Percentiles rank a stretch among this genome's conserved stretches.
phyloP scores from a whole-genome alignment of 2,888 invertebrate species.

The Epinotia demarniana region DNA sequence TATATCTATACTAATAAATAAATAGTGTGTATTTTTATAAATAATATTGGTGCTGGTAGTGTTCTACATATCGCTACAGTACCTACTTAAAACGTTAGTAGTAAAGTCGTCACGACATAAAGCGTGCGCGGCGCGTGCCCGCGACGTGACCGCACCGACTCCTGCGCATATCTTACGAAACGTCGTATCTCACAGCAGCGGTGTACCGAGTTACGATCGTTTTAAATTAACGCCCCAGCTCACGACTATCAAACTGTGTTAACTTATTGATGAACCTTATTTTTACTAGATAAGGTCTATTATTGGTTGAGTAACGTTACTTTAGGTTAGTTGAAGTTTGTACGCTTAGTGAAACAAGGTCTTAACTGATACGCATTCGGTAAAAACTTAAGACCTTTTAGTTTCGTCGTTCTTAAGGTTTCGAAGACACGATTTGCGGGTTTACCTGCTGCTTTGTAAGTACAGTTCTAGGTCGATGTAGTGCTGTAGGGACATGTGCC shows the following conservation, averaged over 20 bases:
- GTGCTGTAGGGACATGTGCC: background rate
- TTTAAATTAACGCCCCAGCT: background rate
- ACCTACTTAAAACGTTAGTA: conserved; percentile 11
- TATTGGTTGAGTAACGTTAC: background rate
- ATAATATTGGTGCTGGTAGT: background rate
- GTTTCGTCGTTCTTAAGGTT: background rate
- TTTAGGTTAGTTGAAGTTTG: background rate
- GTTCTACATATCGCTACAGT: background rate
- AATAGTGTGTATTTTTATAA: background rate
- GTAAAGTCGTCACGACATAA: conserved; percentile 17
- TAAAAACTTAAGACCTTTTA: background rate
- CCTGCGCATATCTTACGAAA: background rate
- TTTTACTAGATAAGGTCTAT: background rate
- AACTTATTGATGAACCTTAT: background rate
- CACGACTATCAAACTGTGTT: background rate
- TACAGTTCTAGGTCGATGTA: background rate
- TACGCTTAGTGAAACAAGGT: background rate
- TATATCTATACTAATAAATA: too few relatives aligned
- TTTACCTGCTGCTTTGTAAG: background rate
- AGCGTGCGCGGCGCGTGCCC: conserved; percentile 41
- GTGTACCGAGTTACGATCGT: background rate
- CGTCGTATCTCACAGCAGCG: background rate
- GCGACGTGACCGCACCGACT: conserved; percentile 32
- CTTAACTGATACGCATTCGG: background rate
- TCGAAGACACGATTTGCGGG: background rate